These are phyloP conservation scores for Drosophila triauraria DNA, from an alignment of 1,140 invertebrate species.

Conservation along the genomic window DNA sequence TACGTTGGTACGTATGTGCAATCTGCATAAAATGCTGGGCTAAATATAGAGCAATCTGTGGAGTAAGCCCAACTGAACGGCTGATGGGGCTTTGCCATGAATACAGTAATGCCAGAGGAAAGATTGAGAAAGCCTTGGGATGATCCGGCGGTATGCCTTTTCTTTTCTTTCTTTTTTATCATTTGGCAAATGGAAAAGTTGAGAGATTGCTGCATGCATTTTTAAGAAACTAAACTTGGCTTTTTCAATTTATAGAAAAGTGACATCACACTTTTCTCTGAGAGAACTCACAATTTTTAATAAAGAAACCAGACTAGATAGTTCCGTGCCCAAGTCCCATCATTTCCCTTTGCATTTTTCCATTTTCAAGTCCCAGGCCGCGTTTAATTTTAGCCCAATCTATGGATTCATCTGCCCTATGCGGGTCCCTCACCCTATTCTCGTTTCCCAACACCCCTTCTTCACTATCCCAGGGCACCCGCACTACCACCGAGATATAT, in stretches of 20 bases:
- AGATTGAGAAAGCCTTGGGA: conserved; percentile 22
- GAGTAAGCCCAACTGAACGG: conserved; percentile 3
- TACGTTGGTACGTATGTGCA: neutral
- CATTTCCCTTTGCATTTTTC: neutral
- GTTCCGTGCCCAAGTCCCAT: neutral
- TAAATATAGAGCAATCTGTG: conserved; percentile 28
- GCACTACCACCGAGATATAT: neutral
- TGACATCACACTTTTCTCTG: no score
- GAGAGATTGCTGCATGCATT: conserved; percentile 1
- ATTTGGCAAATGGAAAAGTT: conserved; percentile 25
- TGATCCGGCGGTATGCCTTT: neutral
- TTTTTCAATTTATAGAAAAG: neutral
- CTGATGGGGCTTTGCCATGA: conserved; percentile 1
- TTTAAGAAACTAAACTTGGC: neutral
- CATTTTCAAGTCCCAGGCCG: conserved; percentile 9
- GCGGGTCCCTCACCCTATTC: conserved; percentile 16
- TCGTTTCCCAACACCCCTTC: neutral
- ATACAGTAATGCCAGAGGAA: conserved; percentile 1
- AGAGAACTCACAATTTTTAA: no score
- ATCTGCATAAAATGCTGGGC: conserved; percentile 33
- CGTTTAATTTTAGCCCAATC: conserved; percentile 48
- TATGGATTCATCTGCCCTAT: conserved; percentile 41
- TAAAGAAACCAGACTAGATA: neutral
- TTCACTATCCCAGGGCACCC: conserved; percentile 1
- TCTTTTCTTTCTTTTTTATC: neutral